phyloP scores from a whole-genome alignment of 2,113 vertebrate species.

The Macquaria australasica region DNA sequence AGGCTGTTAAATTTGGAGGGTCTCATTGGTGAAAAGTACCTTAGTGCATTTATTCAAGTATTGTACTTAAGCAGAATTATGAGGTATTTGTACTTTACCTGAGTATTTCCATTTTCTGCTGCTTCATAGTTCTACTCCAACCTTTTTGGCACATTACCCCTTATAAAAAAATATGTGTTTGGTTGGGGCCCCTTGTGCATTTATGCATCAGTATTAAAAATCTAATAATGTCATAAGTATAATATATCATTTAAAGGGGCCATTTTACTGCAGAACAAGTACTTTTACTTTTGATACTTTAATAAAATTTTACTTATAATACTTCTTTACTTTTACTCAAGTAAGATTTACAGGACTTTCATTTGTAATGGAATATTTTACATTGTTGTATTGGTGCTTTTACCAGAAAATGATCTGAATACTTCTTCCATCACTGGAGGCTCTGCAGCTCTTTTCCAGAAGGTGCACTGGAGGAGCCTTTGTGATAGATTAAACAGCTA shows the following conservation, averaged over 20 bases:
- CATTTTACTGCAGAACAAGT: not conserved
- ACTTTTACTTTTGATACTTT: not conserved
- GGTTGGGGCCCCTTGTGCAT: too few relatives aligned
- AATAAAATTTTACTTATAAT: not conserved
- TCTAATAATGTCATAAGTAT: too few relatives aligned
- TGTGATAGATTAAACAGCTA: not conserved
- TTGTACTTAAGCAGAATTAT: not conserved
- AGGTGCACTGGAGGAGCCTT: not conserved
- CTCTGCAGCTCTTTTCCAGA: not conserved
- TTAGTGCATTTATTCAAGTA: too few relatives aligned
- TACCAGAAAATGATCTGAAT: not conserved
- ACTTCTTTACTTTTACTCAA: not conserved
- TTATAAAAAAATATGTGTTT: too few relatives aligned
- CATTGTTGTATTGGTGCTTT: not conserved
- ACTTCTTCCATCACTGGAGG: not conserved
- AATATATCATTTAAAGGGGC: not conserved
- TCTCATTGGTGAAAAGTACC: not conserved
- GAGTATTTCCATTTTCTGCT: not conserved
- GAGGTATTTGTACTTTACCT: not conserved
- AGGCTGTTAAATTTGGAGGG: not conserved
- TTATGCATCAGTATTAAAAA: too few relatives aligned
- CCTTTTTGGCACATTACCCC: too few relatives aligned
- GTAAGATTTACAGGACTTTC: not conserved
- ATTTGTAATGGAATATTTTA: not conserved
- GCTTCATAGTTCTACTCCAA: not conserved